phyloP scores from a whole-genome alignment of 2,113 vertebrate species.

The Cercocebus atys region DNA sequence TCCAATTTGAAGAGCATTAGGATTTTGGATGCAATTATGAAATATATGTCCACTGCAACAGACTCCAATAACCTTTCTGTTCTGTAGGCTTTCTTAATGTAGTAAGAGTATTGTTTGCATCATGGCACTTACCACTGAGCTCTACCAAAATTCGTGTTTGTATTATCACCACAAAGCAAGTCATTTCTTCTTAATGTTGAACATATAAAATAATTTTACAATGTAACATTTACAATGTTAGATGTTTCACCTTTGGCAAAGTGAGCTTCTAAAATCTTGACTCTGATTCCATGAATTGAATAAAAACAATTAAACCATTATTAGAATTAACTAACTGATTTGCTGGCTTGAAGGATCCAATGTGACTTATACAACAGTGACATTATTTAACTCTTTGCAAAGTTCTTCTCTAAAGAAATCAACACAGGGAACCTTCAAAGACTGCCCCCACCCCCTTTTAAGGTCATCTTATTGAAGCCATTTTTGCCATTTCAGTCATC shows the following conservation, averaged over 20 bases:
- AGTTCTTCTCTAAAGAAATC: background rate
- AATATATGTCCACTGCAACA: background rate
- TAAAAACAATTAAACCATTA: background rate
- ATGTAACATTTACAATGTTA: background rate
- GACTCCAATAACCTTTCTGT: background rate
- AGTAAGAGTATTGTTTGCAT: background rate
- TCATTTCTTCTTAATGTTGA: background rate
- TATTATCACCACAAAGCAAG: background rate
- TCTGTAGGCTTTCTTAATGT: background rate
- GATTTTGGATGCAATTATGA: background rate
- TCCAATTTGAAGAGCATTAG: background rate
- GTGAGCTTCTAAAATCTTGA: background rate
- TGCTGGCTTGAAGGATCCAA: background rate
- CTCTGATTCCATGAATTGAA: background rate
- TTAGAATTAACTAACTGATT: background rate
- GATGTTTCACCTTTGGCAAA: slow-evolving; percentile 8
- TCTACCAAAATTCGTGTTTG: background rate
- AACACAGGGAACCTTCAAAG: background rate
- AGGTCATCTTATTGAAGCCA: background rate
- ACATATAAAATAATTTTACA: background rate
- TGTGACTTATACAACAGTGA: background rate
- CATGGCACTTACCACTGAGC: background rate
- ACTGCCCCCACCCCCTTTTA: accelerated
- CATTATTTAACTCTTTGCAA: background rate
- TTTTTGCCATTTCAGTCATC: background rate